Evolutionary conservation across 2,797 vertebrate genomes (phyloP), one percentile per base, ranked within the genome.

Genomic region (Pempheris klunzingeri): DNA sequence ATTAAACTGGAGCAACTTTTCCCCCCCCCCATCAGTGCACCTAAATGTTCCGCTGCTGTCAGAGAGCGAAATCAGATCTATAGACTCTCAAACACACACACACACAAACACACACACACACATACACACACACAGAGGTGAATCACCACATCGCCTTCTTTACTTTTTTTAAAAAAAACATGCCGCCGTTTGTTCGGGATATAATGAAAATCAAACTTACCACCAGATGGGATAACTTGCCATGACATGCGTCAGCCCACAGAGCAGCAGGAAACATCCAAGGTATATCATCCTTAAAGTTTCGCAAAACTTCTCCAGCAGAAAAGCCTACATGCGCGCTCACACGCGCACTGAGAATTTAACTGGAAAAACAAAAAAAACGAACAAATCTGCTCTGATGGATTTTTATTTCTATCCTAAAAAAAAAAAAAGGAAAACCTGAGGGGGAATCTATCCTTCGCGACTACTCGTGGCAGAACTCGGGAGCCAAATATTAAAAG

Each of bases 171-270:
- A 30, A 62, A 32, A 65, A 39, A 7, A 22, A 60, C 49, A 49
- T 32, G 22, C 49, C 67, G 3, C n/a, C 47, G 43, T 78, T 49
- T 36, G 43, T 65, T 47, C 18, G 20, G 41, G 43, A 69, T 63
- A 77, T 70, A 88, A 85, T 73, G 70, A 87, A 90, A 85, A 92
- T 90, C 74, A 91, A 94, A 98, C 97, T 98, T 95, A 99, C 97
- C 98, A 99, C 98, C 98, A 99, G 94, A 99, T 98, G 81, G 98
- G 98, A 94, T 99, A 99, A 95, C 96, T 97, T 93, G 97, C 95
- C 94, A 97, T 95, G 85, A 96, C 96, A 89, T 92, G 96, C 88
- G 94, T 93, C 84, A 97, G 92, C 93, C 96, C 96, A 92, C 93
- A 96, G 84, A 99, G 95, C 92, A 97, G 83, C 90, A 98, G 95